Evolutionary conservation across 2,113 vertebrate species (phyloP).

Genomic region (Formicarius rufipectus): DNA sequence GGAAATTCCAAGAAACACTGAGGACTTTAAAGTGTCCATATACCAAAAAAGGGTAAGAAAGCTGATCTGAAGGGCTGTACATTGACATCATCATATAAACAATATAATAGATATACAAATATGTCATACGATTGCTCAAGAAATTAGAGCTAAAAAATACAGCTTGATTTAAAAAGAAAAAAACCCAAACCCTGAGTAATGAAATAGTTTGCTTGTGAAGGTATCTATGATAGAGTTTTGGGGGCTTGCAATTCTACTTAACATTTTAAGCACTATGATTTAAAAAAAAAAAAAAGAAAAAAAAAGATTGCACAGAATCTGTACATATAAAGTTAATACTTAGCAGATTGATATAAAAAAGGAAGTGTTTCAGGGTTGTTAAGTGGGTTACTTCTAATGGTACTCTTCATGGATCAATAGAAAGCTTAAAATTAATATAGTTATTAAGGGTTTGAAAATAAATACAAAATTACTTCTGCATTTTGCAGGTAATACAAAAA

Average conservation of each 20-base stretch:
- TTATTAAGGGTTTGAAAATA: neutral
- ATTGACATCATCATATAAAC: neutral
- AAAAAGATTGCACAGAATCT: neutral
- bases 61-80: neutral
- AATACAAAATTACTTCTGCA: neutral
- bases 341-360: neutral
- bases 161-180: neutral
- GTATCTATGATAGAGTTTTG: neutral
- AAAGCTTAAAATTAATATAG: neutral
- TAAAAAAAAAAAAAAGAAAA: neutral
- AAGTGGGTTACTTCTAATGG: neutral
- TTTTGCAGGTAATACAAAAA: neutral
- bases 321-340: neutral
- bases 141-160: neutral
- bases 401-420: neutral
- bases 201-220: neutral
- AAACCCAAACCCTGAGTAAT: neutral
- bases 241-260: neutral
- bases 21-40: neutral
- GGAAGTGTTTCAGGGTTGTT: neutral
- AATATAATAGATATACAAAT: neutral
- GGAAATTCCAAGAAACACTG: neutral
- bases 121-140: neutral
- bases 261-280: neutral
- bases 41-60: neutral